Base-by-base conservation (phyloP, 2,113 vertebrate genomes). In the Pomatorhinus ruficollis region DNA sequence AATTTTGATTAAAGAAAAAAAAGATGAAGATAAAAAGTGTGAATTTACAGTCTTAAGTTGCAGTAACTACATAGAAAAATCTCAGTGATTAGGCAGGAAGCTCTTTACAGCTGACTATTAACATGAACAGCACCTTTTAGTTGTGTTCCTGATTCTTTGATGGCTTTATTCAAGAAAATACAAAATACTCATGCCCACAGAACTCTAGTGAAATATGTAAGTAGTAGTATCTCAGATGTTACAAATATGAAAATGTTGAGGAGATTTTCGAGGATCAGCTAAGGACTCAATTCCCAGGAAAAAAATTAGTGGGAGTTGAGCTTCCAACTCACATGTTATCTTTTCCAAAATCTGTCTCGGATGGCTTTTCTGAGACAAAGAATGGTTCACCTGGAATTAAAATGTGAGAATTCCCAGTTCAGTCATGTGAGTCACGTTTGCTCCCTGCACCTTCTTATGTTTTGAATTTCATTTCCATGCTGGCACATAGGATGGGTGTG, bases 291-390 rank as follows among this genome's bases (percentile, higher is more conserved):
- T 64, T 78, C 64, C 81, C 65, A 64, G 77, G 77, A 52, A 95
- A 81, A 81, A 90, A 66, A 12, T 6, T 30, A 83, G 89, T 93
- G 86, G 91, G 93, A 95, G 79, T 59, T 86, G 79, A 92, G 83
- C 83, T 94, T 92, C 75, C 83, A 95, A 31, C 49, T 93, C 78
- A 16, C 57, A 83, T 27, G 25, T 63, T 71, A 25, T 47, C 33
- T 63, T 82, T 82, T 60, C 52, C 8, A 31, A 74, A 80, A 39
- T 81, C n/a, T 66, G 47, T 45, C 65, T 81, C 31, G 19, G 31
- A 5, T 83, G 83, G 24, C 22, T 89, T 75, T 94, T 72, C 56
- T 49, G 50, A 52, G 47, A 66, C 50, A 75, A 81, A 71, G 42
- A 71, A 50, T 35, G 27, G 59, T 47, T 91, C 77, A 66, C 33